Percentiles rank a stretch among this genome's conserved stretches.
phyloP scores from a whole-genome alignment of 2,797 vertebrate species.

The Onychomys leucogaster region DNA sequence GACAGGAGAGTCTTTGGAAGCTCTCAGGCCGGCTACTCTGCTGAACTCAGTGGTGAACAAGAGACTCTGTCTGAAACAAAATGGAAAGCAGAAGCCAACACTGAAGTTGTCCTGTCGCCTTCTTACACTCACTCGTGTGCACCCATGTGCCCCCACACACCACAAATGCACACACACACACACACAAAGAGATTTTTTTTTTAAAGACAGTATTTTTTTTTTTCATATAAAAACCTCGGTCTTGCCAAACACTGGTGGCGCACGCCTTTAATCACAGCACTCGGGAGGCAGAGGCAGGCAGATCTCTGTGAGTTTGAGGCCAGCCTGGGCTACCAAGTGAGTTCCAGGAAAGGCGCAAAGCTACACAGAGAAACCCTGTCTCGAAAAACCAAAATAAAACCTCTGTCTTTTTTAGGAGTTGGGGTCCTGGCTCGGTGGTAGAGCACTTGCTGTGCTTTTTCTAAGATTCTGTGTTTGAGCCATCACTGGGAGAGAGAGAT shows the following conservation, averaged over 20 bases:
- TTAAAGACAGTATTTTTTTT: conserved; percentile 75
- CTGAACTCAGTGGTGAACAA: not conserved
- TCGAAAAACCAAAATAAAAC: no score
- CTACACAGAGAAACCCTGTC: no score
- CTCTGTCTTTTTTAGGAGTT: not conserved
- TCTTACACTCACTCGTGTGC: not conserved
- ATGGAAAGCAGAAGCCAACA: not conserved
- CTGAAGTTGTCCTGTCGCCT: not conserved
- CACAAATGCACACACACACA: not conserved
- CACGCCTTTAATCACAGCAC: no score
- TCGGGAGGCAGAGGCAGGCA: no score
- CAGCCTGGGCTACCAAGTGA: no score
- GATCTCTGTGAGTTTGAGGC: no score
- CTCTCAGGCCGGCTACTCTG: not conserved
- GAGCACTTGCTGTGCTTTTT: not conserved
- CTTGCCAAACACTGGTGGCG: no score
- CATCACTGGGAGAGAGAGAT: not conserved
- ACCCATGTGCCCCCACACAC: not conserved
- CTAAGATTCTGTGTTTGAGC: not conserved
- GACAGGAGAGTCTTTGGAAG: not conserved
- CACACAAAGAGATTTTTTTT: no score
- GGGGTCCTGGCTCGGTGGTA: not conserved
- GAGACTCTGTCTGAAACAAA: not conserved
- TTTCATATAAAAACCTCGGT: not conserved
- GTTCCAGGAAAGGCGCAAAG: no score